Evolutionary conservation across 2,888 invertebrate genomes (phyloP), one percentile per base, ranked within the genome.

Genomic region (Girardia tigrina): DNA sequence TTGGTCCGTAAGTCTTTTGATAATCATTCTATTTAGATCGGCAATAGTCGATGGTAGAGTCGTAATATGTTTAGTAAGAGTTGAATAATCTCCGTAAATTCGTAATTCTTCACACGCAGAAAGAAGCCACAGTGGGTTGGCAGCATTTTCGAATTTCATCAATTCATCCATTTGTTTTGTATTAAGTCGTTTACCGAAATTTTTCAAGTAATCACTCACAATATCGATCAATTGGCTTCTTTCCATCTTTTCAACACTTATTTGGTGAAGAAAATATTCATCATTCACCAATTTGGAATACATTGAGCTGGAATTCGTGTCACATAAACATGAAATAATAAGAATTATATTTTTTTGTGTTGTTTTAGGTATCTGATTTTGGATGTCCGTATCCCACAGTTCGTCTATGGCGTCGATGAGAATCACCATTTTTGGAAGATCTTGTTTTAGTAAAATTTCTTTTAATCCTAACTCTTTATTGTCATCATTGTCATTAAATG

Each of bases 101-200:
- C 82, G 79, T 4, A 84, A 76, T 74, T 84, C 82, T 77, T 83
- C 82, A 78, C 83, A 82, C 0, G 83, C 83, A n/a, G 82, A 80
- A 26, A 81, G 80, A 77, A 84, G 78, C 84, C 84, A 84, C 14
- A 84, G 79, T 0, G 83, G 83, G 78, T 83, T 84, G 42, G 80
- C 80, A 0, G 82, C 82, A 1, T 81, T 81, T 23, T 79, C 75
- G 72, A 83, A 82, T 14, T 77, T 73, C 74, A 83, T 75, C 69
- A 84, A 78, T 23, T 78, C 75, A 1, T 77, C 77, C 78, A 82
- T 77, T 79, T 83, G 83, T 6, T 78, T 77, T 1, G 75, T 78
- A n/a, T 81, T 79, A 77, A 84, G 77, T 29, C 78, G 78, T 74
- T 80, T 80, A 70, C 76, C 73, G 70, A 73, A 78, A 26, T 71